Evolutionary conservation across 2,888 invertebrate genomes (phyloP), one percentile per base, ranked within the genome.

Genomic region (Ischnus inquisitorius): DNA sequence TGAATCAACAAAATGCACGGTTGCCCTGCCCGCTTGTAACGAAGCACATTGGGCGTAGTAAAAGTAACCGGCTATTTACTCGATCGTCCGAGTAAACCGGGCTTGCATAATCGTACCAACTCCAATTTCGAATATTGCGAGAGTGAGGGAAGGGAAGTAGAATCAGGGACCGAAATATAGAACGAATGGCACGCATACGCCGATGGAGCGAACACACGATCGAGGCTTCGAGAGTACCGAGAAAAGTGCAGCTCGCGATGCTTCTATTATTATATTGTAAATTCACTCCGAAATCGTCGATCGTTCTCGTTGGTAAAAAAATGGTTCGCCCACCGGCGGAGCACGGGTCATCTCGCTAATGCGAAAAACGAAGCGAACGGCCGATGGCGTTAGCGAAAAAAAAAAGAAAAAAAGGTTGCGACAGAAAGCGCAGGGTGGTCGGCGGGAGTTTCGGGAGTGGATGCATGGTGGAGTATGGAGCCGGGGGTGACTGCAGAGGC

Each of bases 351-450:
- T 84, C 89, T 90, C 89, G 89, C 89, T 91, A 91, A 92, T 91
- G 88, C 89, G 87, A 90, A 91, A 91, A 92, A 92, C 88, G 75
- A 75, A 84, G 68, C 76, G 85, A 83, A 75, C 82, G 86, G 72
- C 88, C 94, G 90, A 93, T 92, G 89, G 90, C 91, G 89, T 90
- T 90, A 94, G 86, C 86, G 86, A 88, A 84, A 85, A 79, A 81
- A 83, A 83, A 68, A n/a, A 43, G 39, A 64, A 82, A 83, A 85
- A 83, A 71, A 87, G 79, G 82, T 75, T 81, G 74, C 80, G 80
- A 84, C 77, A 83, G 76, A 41, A 39, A 46, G 69, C 39, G 68
- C 62, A 28, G 78, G 41, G 75, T 16, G 72, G 39, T 12, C 2
- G 65, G 6, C 57, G 68, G 68, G 62, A n/a, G 43, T 51, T 65